Evolutionary conservation across 2,888 invertebrate species (phyloP).

Genomic region (Pseudanteris insignis): DNA sequence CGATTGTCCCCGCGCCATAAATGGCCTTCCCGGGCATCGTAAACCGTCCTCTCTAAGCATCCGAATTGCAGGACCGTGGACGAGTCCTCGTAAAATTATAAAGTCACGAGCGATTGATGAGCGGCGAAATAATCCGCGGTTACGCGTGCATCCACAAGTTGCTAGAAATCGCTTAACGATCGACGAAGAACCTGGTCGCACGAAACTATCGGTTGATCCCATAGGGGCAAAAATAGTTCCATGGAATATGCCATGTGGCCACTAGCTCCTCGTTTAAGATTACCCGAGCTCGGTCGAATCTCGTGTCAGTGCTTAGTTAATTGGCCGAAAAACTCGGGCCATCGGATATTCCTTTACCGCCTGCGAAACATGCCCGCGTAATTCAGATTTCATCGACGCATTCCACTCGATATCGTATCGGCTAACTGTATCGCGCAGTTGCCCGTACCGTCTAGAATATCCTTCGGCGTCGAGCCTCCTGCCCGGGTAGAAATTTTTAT

Average conservation of each 20-base stretch:
- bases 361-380: no score
- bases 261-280: slow-evolving; percentile 59
- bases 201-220: slow-evolving; percentile 1
- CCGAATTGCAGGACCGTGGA: no score
- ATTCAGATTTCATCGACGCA: slow-evolving; percentile 52
- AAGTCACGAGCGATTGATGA: slow-evolving; percentile 9
- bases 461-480: slow-evolving; percentile 31
- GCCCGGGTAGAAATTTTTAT: no score
- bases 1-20: slow-evolving; percentile 26
- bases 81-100: no score
- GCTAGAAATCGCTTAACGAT: slow-evolving; percentile 21
- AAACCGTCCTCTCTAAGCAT: no score
- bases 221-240: slow-evolving; percentile 10
- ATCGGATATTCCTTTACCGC: slow-evolving; percentile 62
- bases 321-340: slow-evolving; percentile 64
- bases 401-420: slow-evolving; percentile 21
- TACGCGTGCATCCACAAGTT: slow-evolving; percentile 8
- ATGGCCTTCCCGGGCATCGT: slow-evolving; percentile 16
- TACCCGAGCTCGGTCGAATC: slow-evolving; percentile 54
- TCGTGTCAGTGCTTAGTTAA: slow-evolving; percentile 61
- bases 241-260: slow-evolving; percentile 55
- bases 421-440: slow-evolving; percentile 35
- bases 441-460: slow-evolving; percentile 20
- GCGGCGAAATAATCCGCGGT: slow-evolving; percentile 12
- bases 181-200: no score